Evolutionary conservation across 2,113 vertebrate species (phyloP), one percentile per base, ranked within the genome.

Genomic region (Varanus salvator): DNA sequence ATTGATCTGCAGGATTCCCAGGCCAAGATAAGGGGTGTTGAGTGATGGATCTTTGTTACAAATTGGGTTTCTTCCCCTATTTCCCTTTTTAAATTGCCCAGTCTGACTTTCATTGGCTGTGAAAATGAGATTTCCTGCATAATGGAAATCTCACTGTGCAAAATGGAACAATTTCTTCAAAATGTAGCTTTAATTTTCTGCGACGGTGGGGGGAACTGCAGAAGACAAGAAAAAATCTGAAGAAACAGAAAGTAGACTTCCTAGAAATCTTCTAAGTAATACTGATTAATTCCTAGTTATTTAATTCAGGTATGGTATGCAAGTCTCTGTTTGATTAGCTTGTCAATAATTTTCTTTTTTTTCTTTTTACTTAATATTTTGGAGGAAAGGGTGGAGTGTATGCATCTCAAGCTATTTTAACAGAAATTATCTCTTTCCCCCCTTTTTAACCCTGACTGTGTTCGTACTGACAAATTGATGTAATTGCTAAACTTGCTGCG

Each of bases 391-490:
- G 34, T 4, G 44, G 1, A 3, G 89, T 95, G 91, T 94, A 64
- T 74, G 94, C 95, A 90, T 93, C 93, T 96, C 90, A 91, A 93
- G 94, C 93, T 92, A 92, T 71, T 96, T 96, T 95, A 96, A 95
- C 93, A 92, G 91, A 92, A 95, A 93, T 88, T 88, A 96, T 95
- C 87, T 91, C 85, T 91, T 90, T 88, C 89, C 87, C 93, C 90
- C 88, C 84, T 93, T 93, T 89, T 90, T 17, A 72, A 64, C 80
- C n/a, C 50, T 92, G 89, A 93, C 95, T 96, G 84, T 95, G 93
- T 97, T 97, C 95, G 93, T 97, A 96, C 92, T 87, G 93, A 19
- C 87, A 94, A 97, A 97, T 97, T 96, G 96, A 97, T 97, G 95
- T 95, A 96, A 97, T 92, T 86, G 87, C 96, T 95, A 97, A 44